A percentile compares a stretch with the other conserved stretches of the same genome.
These are phyloP conservation scores for Tetragnatha montana DNA, from an alignment of 2,888 invertebrate genomes.

Conservation along the genomic window DNA sequence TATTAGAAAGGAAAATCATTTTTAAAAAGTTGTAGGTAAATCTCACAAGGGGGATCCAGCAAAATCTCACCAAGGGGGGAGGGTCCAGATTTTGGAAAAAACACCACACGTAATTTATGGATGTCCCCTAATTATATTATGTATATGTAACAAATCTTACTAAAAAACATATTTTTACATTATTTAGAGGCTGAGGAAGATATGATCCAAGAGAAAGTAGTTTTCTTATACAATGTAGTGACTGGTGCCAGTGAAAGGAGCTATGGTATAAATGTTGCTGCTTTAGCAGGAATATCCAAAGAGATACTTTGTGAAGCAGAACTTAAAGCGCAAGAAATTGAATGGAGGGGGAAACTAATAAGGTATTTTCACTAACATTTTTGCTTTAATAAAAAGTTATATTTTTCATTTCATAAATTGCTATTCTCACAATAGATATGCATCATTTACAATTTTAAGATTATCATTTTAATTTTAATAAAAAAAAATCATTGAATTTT, in stretches of 20 bases:
- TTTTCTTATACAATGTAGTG: conserved; percentile 76
- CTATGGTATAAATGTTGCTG: conserved; percentile 77
- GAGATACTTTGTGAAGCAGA: conserved; percentile 73
- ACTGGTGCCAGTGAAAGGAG: conserved; percentile 75
- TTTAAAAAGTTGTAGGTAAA: too few species aligned
- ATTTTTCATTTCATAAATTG: neutral
- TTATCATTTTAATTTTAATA: neutral
- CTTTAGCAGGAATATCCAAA: conserved; percentile 75
- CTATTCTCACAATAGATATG: neutral
- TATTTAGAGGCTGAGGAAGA: conserved; percentile 41
- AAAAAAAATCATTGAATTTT: neutral
- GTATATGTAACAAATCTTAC: too few species aligned
- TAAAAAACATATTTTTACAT: too few species aligned
- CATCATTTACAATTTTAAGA: neutral
- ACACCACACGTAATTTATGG: too few species aligned
- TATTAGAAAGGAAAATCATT: too few species aligned
- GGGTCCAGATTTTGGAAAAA: too few species aligned
- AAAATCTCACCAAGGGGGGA: too few species aligned
- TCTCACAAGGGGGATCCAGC: too few species aligned
- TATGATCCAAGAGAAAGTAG: conserved; percentile 73
- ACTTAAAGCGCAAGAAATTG: conserved; percentile 62
- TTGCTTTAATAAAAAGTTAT: neutral
- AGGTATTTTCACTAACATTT: neutral
- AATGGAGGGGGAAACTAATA: conserved; percentile 13
- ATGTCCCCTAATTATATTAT: too few species aligned